phyloP scores from a whole-genome alignment of 2,113 vertebrate genomes.

The Sebastes schlegelii region DNA sequence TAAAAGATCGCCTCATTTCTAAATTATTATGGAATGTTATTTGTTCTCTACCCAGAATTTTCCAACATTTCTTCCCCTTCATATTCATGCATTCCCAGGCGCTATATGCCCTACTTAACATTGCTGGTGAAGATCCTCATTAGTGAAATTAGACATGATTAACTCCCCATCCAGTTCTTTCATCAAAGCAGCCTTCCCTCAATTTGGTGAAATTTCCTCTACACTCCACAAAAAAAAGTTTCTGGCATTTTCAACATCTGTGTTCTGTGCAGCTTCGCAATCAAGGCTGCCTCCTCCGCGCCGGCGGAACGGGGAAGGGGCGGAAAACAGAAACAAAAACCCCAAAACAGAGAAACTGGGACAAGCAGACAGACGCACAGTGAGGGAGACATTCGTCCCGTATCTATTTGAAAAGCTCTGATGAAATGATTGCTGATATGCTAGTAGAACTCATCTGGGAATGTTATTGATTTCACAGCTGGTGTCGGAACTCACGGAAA shows the following conservation, averaged over 20 bases:
- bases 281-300: slow-evolving; percentile 21
- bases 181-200: slow-evolving; percentile 52
- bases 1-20: neutral
- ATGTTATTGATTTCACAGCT: slow-evolving; percentile 45
- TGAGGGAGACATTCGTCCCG: slow-evolving; percentile 5
- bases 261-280: slow-evolving; percentile 18
- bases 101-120: slow-evolving; percentile 41
- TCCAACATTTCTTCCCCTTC: neutral
- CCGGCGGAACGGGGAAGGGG: neutral
- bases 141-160: slow-evolving; percentile 62
- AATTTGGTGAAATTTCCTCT: slow-evolving; percentile 52
- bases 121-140: slow-evolving; percentile 57
- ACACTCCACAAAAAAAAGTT: slow-evolving; percentile 27
- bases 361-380: slow-evolving; percentile 2
- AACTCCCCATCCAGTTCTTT: slow-evolving; percentile 48
- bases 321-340: slow-evolving; percentile 9
- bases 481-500: slow-evolving; percentile 13
- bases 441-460: slow-evolving; percentile 9
- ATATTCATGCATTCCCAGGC: slow-evolving; percentile 26
- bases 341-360: slow-evolving; percentile 23
- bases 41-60: slow-evolving; percentile 4
- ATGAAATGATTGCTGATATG: slow-evolving; percentile 30
- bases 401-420: slow-evolving; percentile 33
- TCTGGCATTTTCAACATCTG: slow-evolving; percentile 51
- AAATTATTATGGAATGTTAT: neutral